Evolutionary conservation across 2,113 vertebrate species (phyloP), one percentile per base, ranked within the genome.

Genomic region (Brachypodius melanocephalos): DNA sequence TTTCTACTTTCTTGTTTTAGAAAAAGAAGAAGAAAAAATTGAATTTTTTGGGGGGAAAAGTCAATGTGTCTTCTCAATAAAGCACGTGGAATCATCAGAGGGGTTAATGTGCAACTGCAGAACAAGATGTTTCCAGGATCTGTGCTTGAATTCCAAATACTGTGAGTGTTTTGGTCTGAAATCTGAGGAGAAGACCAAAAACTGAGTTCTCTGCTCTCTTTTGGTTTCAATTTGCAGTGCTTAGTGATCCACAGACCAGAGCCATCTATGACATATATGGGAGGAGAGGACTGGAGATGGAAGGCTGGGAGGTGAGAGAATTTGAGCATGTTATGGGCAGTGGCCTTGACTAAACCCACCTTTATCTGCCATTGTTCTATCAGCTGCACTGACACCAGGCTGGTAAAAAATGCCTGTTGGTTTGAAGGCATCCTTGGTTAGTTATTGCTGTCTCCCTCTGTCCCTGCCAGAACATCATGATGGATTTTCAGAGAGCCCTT

Each of bases 221-320:
- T 73, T 90, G 32, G 49, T 96, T 97, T 95, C 89, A 72, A 51
- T 96, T 97, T 95, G 72, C 98, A 99, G 99, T 99, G 90, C 98
- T 99, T 63, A 99, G 99, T 74, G 99, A 99, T 72, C 99, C 99
- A 57, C 99, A 99, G 94, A 98, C 99, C 69, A 98, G 99, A 95
- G 99, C 99, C 75, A 99, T 99, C 97, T 99, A 99, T 97, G 99
- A 99, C 89, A 98, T 99, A 90, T 99, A 99, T 96, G 99, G 99
- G 86, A 99, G 98, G 97, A 98, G 98, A 97, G 99, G 99, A 68
- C 98, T 99, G 85, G 99, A 99, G 29, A 99, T 99, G 96, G 99
- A 99, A 96, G 99, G 99, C 97, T 99, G 99, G 99, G 99, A 99
- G 99, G 99, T 99, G 98, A 98, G 98, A 96, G 78, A 81, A 73